Base-by-base conservation (phyloP, 2,797 vertebrate genomes). In the Phaenicophaeus curvirostris region DNA sequence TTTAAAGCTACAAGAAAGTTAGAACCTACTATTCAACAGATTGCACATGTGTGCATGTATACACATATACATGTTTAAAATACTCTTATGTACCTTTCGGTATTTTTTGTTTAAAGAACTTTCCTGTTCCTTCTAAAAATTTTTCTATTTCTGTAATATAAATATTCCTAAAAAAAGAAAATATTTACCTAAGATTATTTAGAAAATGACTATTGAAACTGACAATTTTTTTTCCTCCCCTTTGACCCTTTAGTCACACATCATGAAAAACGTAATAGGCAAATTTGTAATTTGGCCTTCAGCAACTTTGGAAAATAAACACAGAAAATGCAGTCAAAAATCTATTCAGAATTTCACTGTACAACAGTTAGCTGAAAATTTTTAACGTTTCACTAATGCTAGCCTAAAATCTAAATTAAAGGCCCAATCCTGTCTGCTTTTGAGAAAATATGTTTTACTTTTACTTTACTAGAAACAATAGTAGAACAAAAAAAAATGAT, bases 101-200 rank as follows among this genome's bases (percentile, higher is more conserved):
- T 42, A 37, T 13, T 87, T 84, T 78, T 85, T 90, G 19, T 62
- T 92, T 85, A 80, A 93, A 68, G 8, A 3, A 89, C 20, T 84
- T 95, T 61, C 37, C 65, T 68, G 65, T 89, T 91, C 50, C n/a
- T 58, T 68, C 86, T 79, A 94, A 57, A 94, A 92, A 87, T 54
- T 25, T 62, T 80, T 44, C 84, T 89, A 80, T 75, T 89, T 77
- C 30, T 88, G 58, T 37, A 92, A 67, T 89, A 94, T 71, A 96
- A 93, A 94, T 92, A 96, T 65, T 87, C 18, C 58, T 83, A 77
- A 71, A 92, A 39, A 48, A 94, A 95, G 90, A 88, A 94, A 93
- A 67, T 68, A 87, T 80, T 92, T 89, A 72, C 72, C 21, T 80
- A 76, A 82, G 85, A 80, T 77, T 59, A 85, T 80, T 85, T 91